A percentile compares a stretch with the other conserved stretches of the same genome.
phyloP scores from a whole-genome alignment of 92 coral and sea anemone genomes.

The Heliopora coerulea region DNA sequence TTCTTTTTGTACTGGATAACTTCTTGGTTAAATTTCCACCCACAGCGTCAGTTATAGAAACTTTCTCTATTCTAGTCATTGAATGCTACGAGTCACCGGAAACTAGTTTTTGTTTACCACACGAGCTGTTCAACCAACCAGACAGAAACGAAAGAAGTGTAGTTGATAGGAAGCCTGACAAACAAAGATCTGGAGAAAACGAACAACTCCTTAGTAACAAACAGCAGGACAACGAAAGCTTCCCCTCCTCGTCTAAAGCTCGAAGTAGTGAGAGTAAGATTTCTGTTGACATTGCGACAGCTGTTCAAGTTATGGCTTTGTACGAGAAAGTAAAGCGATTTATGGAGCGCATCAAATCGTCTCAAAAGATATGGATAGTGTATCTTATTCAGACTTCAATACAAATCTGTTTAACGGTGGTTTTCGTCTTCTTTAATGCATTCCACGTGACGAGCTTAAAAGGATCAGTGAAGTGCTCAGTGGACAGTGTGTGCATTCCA shows the following conservation, averaged over 20 bases:
- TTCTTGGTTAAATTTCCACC: constrained; percentile 55
- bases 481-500: not conserved
- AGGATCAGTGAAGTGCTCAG: not conserved
- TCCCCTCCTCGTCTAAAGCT: no score
- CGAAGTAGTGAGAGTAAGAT: not conserved
- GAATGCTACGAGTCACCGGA: constrained; percentile 50
- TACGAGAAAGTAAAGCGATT: constrained; percentile 42
- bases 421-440: constrained; percentile 7
- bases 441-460: not conserved
- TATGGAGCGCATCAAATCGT: not conserved
- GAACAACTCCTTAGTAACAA: not conserved
- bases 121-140: constrained; percentile 30
- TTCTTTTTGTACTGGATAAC: constrained; percentile 50
- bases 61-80: constrained; percentile 49
- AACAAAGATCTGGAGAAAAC: not conserved
- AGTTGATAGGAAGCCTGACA: not conserved
- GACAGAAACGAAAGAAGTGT: no score
- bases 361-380: not conserved
- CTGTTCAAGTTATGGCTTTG: constrained; percentile 44
- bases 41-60: constrained; percentile 48
- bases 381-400: constrained; percentile 25
- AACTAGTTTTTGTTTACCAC: no score
- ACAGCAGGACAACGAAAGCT: not conserved
- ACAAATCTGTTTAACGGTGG: constrained; percentile 5
- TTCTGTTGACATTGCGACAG: constrained; percentile 45